Base-by-base conservation (phyloP, 2,888 invertebrate genomes). In the Tuberolachnus salignus region DNA sequence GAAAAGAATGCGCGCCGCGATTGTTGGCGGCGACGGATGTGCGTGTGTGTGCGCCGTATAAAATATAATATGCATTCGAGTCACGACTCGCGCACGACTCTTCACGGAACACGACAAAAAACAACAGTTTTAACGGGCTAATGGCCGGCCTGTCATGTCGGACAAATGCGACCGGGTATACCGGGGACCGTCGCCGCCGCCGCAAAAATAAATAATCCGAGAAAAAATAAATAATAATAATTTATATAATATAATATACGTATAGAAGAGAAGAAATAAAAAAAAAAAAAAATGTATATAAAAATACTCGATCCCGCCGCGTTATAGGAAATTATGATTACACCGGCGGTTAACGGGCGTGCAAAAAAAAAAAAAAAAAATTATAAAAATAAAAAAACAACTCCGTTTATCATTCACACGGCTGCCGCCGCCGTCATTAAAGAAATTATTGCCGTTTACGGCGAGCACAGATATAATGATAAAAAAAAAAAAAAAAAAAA, bases 121-220 rank as follows among this genome's bases (percentile, higher is more conserved):
- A 16, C 64, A 64, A 74, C 64, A 53, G 64, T 73, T 73, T 61
- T 72, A 61, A 72, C 73, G 73, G 73, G 72, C 61, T 72, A 72
- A 73, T 64, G 64, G 64, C 53, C 53, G 73, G 51, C 26, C 42
- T 59, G 73, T 74, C 73, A 49, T 64, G 73, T 74, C 73, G 63
- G 63, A 74, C 73, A 64, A 63, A 63, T 73, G 73, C 51, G 71
- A 71, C 46, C 57, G 46, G 21, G 70, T 70, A 44, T 19, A 26
- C 16, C 23, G 49, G n/a, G 51, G 67, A 16, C 46, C 59, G 59
- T 34, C 53, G 23, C 53, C 51, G 69, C 34, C 42, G 21, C 55
- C 55, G 57, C 70, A 57, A 71, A 71, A 71, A 71, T 71, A 57
- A 71, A 71, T 71, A 71, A 57, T 71, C 70, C 23, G 14, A 69